These are phyloP conservation scores for Sesia apiformis DNA, from an alignment of 2,888 invertebrate genomes.

Conservation along the genomic window DNA sequence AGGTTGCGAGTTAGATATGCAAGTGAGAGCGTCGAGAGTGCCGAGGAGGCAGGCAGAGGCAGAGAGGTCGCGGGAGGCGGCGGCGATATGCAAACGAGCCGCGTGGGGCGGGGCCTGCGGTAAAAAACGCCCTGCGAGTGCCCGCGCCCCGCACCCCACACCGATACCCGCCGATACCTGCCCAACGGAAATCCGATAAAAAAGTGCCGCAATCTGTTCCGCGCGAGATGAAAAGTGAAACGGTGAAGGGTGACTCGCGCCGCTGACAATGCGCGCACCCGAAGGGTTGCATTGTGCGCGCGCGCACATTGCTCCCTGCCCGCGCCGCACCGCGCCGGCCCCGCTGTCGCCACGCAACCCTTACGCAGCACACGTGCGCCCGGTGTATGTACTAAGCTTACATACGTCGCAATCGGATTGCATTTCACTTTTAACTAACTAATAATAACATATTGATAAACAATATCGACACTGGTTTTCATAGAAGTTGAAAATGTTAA, in stretches of 20 bases:
- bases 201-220: slow-evolving; percentile 43
- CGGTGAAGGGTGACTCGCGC: slow-evolving; percentile 27
- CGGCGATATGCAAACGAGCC: slow-evolving; percentile 12
- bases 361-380: slow-evolving; percentile 19
- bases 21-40: slow-evolving; percentile 12
- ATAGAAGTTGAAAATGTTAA: slow-evolving; percentile 3
- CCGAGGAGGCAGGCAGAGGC: slow-evolving; percentile 15
- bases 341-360: slow-evolving; percentile 7
- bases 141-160: slow-evolving; percentile 15
- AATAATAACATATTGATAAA: slow-evolving; percentile 3
- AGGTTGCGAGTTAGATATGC: background rate
- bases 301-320: slow-evolving; percentile 16
- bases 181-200: slow-evolving; percentile 33
- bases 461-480: background rate
- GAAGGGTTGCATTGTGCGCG: slow-evolving; percentile 38
- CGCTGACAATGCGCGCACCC: slow-evolving; percentile 4
- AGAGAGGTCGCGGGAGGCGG: slow-evolving; percentile 1
- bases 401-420: slow-evolving; percentile 19
- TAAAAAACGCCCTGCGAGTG: slow-evolving; percentile 24
- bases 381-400: slow-evolving; percentile 14
- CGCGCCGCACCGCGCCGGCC: slow-evolving; percentile 9
- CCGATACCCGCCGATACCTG: slow-evolving; percentile 16
- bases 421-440: slow-evolving; percentile 29
- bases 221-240: slow-evolving; percentile 38
- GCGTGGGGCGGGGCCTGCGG: slow-evolving; percentile 12